phyloP scores from a whole-genome alignment of 2,113 vertebrate genomes.

The Leiothrix lutea region DNA sequence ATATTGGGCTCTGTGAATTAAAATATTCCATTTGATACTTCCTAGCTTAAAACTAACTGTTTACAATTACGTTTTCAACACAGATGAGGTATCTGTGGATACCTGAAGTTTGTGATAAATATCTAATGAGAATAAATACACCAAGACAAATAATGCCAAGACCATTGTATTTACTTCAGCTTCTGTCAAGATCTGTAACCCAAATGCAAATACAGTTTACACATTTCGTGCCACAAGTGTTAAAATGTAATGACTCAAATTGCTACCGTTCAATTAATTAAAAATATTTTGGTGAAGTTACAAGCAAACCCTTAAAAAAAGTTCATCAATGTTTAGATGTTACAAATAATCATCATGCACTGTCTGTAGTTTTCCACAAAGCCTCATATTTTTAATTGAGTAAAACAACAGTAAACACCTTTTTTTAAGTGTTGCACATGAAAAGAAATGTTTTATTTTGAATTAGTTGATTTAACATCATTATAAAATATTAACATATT shows the following conservation, averaged over 20 bases:
- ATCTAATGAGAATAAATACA: background rate
- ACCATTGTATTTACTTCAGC: background rate
- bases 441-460: background rate
- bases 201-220: background rate
- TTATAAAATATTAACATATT: background rate
- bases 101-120: background rate
- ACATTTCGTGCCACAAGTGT: background rate
- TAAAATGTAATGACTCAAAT: background rate
- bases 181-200: background rate
- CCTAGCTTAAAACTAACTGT: background rate
- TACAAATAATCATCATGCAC: background rate
- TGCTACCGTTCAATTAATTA: background rate
- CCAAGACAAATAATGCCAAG: background rate
- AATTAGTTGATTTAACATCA: background rate
- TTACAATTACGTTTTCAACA: background rate
- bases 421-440: background rate
- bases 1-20: background rate
- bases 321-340: background rate
- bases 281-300: background rate
- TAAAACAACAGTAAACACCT: background rate
- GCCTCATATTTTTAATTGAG: too few relatives aligned
- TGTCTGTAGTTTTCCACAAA: background rate
- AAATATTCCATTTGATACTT: background rate
- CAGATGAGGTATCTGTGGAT: background rate
- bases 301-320: background rate